phyloP scores from a whole-genome alignment of 2,113 vertebrate genomes.

The Chascanopsetta lugubris region DNA sequence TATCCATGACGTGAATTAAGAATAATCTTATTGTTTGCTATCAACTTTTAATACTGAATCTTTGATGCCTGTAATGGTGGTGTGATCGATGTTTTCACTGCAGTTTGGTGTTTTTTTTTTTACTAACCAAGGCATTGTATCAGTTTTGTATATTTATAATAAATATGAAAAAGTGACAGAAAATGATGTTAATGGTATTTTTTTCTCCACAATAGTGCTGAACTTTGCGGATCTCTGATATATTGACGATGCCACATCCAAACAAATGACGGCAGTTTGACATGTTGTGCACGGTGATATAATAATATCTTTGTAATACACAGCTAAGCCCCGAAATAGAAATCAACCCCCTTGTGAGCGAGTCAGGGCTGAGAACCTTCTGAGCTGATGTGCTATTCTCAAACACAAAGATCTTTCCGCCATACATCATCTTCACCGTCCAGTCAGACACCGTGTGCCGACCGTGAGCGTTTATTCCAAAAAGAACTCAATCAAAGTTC shows the following conservation, averaged over 20 bases:
- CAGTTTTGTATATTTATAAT: constrained; percentile 78
- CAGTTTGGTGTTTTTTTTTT: constrained; percentile 59
- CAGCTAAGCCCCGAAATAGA: too few relatives aligned
- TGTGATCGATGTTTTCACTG: constrained; percentile 63
- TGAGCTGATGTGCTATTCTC: too few relatives aligned
- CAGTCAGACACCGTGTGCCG: not conserved
- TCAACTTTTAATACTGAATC: constrained; percentile 45
- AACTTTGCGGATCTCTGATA: too few relatives aligned
- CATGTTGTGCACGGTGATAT: too few relatives aligned
- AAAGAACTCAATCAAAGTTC: not conserved
- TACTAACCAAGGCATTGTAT: constrained; percentile 73
- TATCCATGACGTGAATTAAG: constrained; percentile 42
- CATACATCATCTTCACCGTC: not conserved
- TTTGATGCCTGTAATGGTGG: constrained; percentile 48
- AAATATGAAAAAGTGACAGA: constrained; percentile 48
- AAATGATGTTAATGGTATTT: not conserved
- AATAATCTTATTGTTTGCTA: constrained; percentile 26
- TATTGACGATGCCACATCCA: too few relatives aligned
- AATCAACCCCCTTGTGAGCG: too few relatives aligned
- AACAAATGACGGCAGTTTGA: too few relatives aligned
- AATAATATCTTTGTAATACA: too few relatives aligned
- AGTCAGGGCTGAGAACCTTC: too few relatives aligned
- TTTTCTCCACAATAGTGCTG: not conserved
- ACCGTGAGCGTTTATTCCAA: not conserved
- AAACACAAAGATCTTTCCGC: constrained; percentile 25